phyloP scores from a whole-genome alignment of 2,888 invertebrate genomes.

The Pollenia amentaria region DNA sequence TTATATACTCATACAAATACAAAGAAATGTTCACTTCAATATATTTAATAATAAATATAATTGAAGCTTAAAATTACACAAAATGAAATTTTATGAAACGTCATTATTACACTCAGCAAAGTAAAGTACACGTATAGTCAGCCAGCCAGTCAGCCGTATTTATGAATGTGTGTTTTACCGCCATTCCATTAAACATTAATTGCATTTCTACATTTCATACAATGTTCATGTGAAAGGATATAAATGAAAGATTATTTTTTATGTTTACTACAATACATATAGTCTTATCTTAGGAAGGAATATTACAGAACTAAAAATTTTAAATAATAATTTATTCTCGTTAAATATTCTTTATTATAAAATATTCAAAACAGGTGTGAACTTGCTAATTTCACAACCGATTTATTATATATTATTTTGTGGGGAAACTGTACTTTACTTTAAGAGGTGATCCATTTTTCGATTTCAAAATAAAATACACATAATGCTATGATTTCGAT shows the following conservation, averaged over 20 bases:
- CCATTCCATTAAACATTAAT: conserved; percentile 54
- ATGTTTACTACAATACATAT: not conserved
- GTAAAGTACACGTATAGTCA: not conserved
- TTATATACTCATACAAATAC: not conserved
- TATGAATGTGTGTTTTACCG: conserved; percentile 8
- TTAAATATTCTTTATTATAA: no score
- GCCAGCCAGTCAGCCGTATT: not conserved
- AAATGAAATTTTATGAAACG: conserved; percentile 66
- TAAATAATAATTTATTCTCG: not conserved
- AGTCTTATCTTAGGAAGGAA: not conserved
- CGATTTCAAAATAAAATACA: no score
- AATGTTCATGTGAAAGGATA: conserved; percentile 13
- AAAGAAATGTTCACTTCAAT: conserved; percentile 24
- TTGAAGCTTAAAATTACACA: conserved; percentile 61
- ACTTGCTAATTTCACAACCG: no score
- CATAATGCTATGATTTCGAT: no score
- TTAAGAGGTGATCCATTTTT: no score
- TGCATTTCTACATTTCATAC: conserved; percentile 31
- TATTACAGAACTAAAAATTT: not conserved
- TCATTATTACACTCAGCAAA: conserved; percentile 40
- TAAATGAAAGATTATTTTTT: conserved; percentile 45
- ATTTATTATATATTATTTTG: no score
- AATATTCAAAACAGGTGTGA: no score
- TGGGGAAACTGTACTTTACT: no score
- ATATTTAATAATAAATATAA: conserved; percentile 46